Conservation (phyloP, 2,797 vertebrate genomes). For the Chaenodraco wilsoni region DNA sequence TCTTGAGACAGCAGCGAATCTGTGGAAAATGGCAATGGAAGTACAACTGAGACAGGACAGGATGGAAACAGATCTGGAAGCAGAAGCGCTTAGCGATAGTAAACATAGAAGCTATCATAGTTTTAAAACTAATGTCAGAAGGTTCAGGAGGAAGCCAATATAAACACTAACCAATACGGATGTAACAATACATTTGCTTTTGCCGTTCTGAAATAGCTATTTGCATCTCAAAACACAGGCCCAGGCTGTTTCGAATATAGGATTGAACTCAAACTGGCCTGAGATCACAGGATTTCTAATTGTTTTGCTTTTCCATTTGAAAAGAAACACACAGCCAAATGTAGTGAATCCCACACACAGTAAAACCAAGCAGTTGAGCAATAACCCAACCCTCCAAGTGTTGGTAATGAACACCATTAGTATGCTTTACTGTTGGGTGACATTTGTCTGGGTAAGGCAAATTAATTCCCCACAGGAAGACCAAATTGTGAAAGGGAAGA, state of each 20-base stretch:
- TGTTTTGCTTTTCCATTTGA: constrained; percentile 67
- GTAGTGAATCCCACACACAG: constrained; percentile 68
- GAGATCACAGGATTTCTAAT: constrained; percentile 58
- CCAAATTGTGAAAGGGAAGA: constrained; percentile 2
- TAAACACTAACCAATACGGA: constrained; percentile 50
- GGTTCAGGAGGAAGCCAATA: constrained; percentile 47
- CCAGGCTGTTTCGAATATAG: constrained; percentile 38
- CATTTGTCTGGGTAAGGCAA: constrained; percentile 20
- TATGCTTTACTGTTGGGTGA: constrained; percentile 37
- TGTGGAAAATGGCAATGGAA: constrained; percentile 80
- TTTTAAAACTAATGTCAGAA: constrained; percentile 46
- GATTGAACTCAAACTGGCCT: constrained; percentile 57
- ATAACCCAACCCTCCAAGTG: constrained; percentile 40
- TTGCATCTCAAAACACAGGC: constrained; percentile 43
- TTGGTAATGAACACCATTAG: constrained; percentile 55
- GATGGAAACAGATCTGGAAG: constrained; percentile 82
- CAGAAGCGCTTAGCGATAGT: constrained; percentile 64
- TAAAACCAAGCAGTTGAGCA: constrained; percentile 56
- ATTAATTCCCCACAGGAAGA: constrained; percentile 22
- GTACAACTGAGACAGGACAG: constrained; percentile 68
- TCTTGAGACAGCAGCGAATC: constrained; percentile 62
- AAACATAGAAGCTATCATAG: constrained; percentile 68
- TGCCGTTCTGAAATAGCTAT: constrained; percentile 53
- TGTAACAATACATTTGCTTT: constrained; percentile 55
- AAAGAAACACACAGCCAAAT: constrained; percentile 38